phyloP scores from a whole-genome alignment of 2,888 invertebrate genomes.

The Andrena trimmerana region DNA sequence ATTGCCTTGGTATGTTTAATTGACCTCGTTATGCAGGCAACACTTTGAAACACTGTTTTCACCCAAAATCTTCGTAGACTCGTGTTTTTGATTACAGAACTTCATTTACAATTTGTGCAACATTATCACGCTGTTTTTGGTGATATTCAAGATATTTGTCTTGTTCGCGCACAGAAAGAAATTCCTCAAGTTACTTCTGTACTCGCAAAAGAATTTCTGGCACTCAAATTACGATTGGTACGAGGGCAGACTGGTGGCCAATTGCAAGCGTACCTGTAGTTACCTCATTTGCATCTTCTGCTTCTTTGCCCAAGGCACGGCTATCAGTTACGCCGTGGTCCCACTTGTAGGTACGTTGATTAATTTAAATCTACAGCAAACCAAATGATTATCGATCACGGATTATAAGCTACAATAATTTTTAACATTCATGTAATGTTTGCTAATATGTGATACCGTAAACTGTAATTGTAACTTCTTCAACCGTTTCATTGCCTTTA shows the following conservation, averaged over 20 bases:
- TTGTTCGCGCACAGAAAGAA: constrained; percentile 47
- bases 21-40: neutral
- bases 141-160: constrained; percentile 58
- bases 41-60: neutral
- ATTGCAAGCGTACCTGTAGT: constrained; percentile 8
- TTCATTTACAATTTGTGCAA: constrained; percentile 56
- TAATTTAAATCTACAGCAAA: neutral
- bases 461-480: too few relatives aligned
- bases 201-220: constrained; percentile 57
- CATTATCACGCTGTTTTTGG: constrained; percentile 57
- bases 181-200: constrained; percentile 45
- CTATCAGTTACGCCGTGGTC: neutral
- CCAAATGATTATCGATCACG: too few relatives aligned
- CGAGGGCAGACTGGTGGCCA: constrained; percentile 17
- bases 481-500: too few relatives aligned
- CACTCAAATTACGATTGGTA: constrained; percentile 31
- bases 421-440: too few relatives aligned
- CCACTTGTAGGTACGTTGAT: constrained; percentile 44
- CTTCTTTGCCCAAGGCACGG: constrained; percentile 43
- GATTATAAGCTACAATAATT: too few relatives aligned
- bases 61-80: neutral
- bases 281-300: constrained; percentile 45
- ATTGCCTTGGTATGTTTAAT: neutral
- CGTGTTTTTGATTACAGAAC: constrained; percentile 57
- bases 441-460: too few relatives aligned